phyloP scores from a whole-genome alignment of 2,888 invertebrate genomes.

The Buathra laborator region DNA sequence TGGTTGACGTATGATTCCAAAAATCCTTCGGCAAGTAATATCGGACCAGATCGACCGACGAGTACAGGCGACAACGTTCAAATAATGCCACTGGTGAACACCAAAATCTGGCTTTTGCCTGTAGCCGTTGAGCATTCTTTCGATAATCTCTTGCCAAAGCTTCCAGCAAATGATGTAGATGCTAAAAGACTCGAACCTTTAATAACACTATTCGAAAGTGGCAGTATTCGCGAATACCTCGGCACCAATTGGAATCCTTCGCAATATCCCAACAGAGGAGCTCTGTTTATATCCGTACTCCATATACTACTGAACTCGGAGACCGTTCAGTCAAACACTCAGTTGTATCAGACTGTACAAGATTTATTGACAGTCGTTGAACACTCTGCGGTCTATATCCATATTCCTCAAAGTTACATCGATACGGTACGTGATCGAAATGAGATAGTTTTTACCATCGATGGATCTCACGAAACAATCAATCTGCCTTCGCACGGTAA shows the following conservation, averaged over 20 bases:
- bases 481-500: too few species aligned
- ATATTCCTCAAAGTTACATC: conserved; percentile 22
- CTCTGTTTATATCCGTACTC: conserved; percentile 66
- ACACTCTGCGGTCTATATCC: conserved; percentile 41
- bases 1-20: conserved; percentile 59
- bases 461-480: too few species aligned
- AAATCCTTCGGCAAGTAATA: conserved; percentile 26
- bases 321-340: conserved; percentile 27
- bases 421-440: neutral
- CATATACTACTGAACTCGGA: conserved; percentile 39
- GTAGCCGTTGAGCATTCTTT: conserved; percentile 67
- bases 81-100: conserved; percentile 61
- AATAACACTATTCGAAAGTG: conserved; percentile 34
- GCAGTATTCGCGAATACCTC: conserved; percentile 46
- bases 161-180: neutral
- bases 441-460: too few species aligned
- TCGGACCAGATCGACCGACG: conserved; percentile 21
- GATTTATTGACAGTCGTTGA: conserved; percentile 55
- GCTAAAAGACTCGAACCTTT: conserved; percentile 53
- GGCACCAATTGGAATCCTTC: conserved; percentile 62
- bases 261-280: conserved; percentile 66
- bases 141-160: conserved; percentile 62
- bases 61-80: conserved; percentile 1
- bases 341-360: conserved; percentile 41
- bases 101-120: conserved; percentile 62